Base-by-base conservation (phyloP, 2,888 invertebrate genomes). In the Caenorhabditis virilis region DNA sequence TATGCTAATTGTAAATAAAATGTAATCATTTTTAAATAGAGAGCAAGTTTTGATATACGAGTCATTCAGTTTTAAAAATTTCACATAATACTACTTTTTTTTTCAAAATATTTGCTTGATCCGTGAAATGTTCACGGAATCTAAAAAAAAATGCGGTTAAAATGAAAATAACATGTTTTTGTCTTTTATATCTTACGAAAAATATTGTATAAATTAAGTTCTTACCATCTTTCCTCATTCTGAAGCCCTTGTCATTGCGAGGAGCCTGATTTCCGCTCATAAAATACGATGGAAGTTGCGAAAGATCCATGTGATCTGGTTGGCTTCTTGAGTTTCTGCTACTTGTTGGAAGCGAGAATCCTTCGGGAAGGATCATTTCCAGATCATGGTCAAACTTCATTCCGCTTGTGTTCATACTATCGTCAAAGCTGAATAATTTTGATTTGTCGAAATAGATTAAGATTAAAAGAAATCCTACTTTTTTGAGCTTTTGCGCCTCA, bases 361-460 rank as follows among this genome's bases (percentile, higher is more conserved):
- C 71, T 25, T 81, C 82, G 0, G 81, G 82, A 5, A 77, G 59
- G 20, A 82, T 68, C 78, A 82, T 80, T 51, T 77, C 78, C 13
- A 82, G 49, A 11, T 82, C 76, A 60, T 82, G 82, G 45, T 82
- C 73, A 20, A 74, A 47, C 43, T 69, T 69, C 20, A 74, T 3
- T 26, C 46, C 18, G 18, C 63, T 51, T 25, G 48, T 16, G 26
- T 65, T 55, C 33, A 65, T 48, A 13, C 16, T 33, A 18, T 64
- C 64, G 15, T 58, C 64, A 18, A 54, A 45, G 7, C 64, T 58
- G 54, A 47, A 54, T 39, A 27, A 35, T 47, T 30, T 30, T 30
- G 30, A 6, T 30, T 30, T 30, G 6, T 30, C 13, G 6, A 30
- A 30, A 30, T 30, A 9, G 6, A 13, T 53, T 4, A 38, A 54